A percentile compares a stretch with the other conserved stretches of the same genome.
Conservation (phyloP, 1,140 invertebrate species). For the Acromyrmex heyeri region DNA sequence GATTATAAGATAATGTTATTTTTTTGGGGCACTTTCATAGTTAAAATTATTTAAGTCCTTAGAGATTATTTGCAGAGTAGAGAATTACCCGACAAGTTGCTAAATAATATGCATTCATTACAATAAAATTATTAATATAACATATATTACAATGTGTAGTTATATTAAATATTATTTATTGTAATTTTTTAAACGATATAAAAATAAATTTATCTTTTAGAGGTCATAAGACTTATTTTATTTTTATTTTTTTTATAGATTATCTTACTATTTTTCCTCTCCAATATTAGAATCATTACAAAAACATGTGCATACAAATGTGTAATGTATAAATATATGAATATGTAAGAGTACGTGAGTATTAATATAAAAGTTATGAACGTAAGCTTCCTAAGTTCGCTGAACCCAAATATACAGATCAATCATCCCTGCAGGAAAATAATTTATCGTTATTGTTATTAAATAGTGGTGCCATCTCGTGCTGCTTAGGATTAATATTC, state of each 20-base stretch:
- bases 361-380: background rate
- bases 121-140: too few species aligned
- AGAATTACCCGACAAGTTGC: too few species aligned
- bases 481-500: background rate
- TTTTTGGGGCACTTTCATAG: too few species aligned
- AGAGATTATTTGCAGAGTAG: too few species aligned
- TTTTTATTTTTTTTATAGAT: background rate
- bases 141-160: too few species aligned
- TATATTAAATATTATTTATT: background rate
- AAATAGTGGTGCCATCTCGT: slow-evolving; percentile 40
- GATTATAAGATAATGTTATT: background rate
- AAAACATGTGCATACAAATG: background rate
- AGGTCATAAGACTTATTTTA: background rate
- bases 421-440: background rate
- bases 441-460: background rate
- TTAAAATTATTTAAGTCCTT: too few species aligned
- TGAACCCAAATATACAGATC: background rate
- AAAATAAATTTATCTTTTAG: background rate
- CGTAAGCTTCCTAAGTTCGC: background rate
- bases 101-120: too few species aligned
- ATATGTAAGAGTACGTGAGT: too few species aligned
- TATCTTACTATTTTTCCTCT: background rate
- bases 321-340: too few species aligned
- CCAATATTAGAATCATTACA: background rate
- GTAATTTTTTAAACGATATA: background rate